A percentile compares a stretch with the other conserved stretches of the same genome.
phyloP scores from a whole-genome alignment of 2,888 invertebrate genomes.

The Scaptomyza cyrtandrae region DNA sequence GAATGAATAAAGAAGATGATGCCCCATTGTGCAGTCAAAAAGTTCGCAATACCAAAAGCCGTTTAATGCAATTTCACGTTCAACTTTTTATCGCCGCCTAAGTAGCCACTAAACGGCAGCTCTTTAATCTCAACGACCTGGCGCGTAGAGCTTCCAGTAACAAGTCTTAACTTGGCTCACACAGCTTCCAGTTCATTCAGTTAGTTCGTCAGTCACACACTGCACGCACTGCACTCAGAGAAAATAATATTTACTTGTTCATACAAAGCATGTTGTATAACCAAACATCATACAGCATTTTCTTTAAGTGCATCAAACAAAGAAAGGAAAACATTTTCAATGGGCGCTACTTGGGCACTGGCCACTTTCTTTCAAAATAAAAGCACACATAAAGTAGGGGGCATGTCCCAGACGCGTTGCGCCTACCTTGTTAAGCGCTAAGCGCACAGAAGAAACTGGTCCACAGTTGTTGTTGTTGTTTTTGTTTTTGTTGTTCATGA shows the following conservation, averaged over 20 bases:
- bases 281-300: not conserved
- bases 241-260: no score
- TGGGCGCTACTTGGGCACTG: conserved; percentile 24
- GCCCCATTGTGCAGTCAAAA: conserved; percentile 14
- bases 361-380: conserved; percentile 69
- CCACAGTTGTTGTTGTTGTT: conserved; percentile 8
- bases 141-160: conserved; percentile 43
- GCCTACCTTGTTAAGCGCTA: conserved; percentile 79
- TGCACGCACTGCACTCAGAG: no score
- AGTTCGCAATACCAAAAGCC: conserved; percentile 2
- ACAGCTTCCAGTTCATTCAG: conserved; percentile 12
- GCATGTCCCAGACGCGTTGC: conserved; percentile 48
- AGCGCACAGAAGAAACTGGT: conserved; percentile 60
- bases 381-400: conserved; percentile 1
- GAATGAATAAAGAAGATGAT: not conserved
- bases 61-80: conserved; percentile 78
- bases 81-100: conserved; percentile 73
- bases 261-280: no score
- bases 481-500: not conserved
- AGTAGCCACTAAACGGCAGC: conserved; percentile 81
- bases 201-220: conserved; percentile 3
- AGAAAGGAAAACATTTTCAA: conserved; percentile 31
- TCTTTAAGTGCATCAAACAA: conserved; percentile 12
- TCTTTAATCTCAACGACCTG: conserved; percentile 78
- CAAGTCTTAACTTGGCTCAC: conserved; percentile 8